Evolutionary conservation across 2,888 invertebrate genomes (phyloP), one percentile per base, ranked within the genome.

Genomic region (Parnassius glacialis): DNA sequence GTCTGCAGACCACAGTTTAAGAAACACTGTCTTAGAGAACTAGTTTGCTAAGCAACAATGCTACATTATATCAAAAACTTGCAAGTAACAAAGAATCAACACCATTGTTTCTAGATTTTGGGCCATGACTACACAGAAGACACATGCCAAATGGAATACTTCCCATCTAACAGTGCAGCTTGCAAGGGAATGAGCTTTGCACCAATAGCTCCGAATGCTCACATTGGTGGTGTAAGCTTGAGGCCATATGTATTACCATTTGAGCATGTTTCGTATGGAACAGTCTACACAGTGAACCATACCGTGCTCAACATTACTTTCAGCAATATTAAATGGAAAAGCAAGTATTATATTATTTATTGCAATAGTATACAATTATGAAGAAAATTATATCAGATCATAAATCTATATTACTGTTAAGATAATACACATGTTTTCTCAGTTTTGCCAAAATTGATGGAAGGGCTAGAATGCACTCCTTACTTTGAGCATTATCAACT

Each of bases 261-360:
- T 2, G 62, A 66, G 1, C 69, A 74, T 52, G 52, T 64, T 9
- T 62, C 69, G 1, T 66, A 63, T 2, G 70, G 54, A 0, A 67
- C 66, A 1, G 73, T 51, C 13, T 64, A 65, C 52, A 58, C 64
- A 10, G 54, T 80, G 44, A 87, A 88, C 64, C 81, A 80, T 52
- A 87, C 90, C 0, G 85, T 90, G 2, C 73, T 91, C 2, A 91
- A 91, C 68, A 90, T 91, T 20, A 86, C 87, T 11, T 91, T 91
- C 64, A 86, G 80, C 55, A 90, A 90, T 74, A 91, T 91, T 62
- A 89, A 88, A 65, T 91, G 91, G 91, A 89, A 85, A 71, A 87
- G 91, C 90, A 76, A 87, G 90, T 83, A 48, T 34, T 34, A 34
- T 34, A 7, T 34, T 34, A 34, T 34, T 7, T 34, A 34, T 34